Base-by-base conservation (phyloP, 2,888 invertebrate species). In the Netelia fuscicornis region DNA sequence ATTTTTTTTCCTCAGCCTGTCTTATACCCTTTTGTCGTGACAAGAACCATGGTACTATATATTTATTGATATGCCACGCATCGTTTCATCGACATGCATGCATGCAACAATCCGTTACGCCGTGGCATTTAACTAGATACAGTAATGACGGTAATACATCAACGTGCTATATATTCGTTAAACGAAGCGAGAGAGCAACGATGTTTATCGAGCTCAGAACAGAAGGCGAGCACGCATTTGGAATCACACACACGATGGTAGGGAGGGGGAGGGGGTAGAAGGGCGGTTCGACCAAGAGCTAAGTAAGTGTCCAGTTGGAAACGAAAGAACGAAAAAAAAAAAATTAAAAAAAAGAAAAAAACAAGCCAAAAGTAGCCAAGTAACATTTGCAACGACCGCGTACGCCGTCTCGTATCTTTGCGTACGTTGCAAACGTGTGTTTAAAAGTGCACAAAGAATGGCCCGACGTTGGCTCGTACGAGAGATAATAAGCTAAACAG, bases 131-230 rank as follows among this genome's bases (percentile, higher is more conserved):
- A 72, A 65, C 44, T 20, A 11, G 48, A 60, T 25, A 65, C 17
- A 48, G 44, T 56, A 80, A 80, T 71, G 60, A 64, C 64, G 37
- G 20, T 11, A 20, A 67, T 58, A 58, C 20, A 58, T 58, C 56
- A 71, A 60, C 44, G 65, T 44, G 65, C 25, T 20, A 42, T 64
- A 20, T 30, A 72, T 72, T 72, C 54, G 44, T 71, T 71, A 13
- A 65, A 65, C 80, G 56, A 30, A 72, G 72, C 64, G 80, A 65
- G 79, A 65, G 80, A 72, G 72, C 80, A 65, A 30, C 52, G 65
- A 65, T 65, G 65, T 72, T 80, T 54, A 80, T 80, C 72, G 72
- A 65, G 72, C 65, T 64, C 65, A 58, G 44, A 54, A 37, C 54
- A 52, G 65, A 65, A 64, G 9, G 56, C 70, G 9, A 44, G 64